Evolutionary conservation across 2,888 invertebrate genomes (phyloP).

Genomic region (Lysandra coridon): DNA sequence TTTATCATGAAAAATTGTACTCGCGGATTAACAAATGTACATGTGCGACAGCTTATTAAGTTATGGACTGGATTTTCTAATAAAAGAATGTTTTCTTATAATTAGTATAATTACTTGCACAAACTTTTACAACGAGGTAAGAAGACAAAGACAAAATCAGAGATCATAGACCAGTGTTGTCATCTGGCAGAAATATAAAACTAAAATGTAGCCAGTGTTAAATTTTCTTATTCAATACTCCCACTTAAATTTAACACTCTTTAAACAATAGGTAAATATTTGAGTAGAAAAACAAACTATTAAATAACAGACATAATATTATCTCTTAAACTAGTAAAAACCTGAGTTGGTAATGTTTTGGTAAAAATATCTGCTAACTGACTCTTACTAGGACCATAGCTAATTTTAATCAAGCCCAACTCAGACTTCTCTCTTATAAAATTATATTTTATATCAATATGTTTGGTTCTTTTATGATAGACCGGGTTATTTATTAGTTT

Average conservation of each 20-base stretch:
- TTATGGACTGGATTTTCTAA: not conserved
- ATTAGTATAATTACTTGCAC: too few species aligned
- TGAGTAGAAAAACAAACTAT: too few species aligned
- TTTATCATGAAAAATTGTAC: too few species aligned
- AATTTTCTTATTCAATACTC: not conserved
- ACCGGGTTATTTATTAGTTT: not conserved
- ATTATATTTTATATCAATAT: not conserved
- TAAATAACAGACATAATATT: not conserved
- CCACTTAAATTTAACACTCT: too few species aligned
- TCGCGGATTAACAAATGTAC: too few species aligned
- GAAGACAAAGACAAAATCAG: too few species aligned
- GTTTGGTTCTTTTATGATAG: slow-evolving; percentile 1
- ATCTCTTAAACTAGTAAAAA: not conserved
- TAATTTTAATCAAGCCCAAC: not conserved
- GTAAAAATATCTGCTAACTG: slow-evolving; percentile 4
- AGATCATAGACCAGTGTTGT: too few species aligned
- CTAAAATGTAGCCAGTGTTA: too few species aligned
- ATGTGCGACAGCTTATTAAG: not conserved
- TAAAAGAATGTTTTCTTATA: too few species aligned
- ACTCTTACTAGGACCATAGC: not conserved
- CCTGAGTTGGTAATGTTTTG: not conserved
- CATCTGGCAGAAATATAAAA: too few species aligned
- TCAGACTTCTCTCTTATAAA: slow-evolving; percentile 11
- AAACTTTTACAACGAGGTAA: too few species aligned
- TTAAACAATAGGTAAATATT: too few species aligned